Evolutionary conservation across 2,797 vertebrate species (phyloP).

Genomic region (Pempheris klunzingeri): DNA sequence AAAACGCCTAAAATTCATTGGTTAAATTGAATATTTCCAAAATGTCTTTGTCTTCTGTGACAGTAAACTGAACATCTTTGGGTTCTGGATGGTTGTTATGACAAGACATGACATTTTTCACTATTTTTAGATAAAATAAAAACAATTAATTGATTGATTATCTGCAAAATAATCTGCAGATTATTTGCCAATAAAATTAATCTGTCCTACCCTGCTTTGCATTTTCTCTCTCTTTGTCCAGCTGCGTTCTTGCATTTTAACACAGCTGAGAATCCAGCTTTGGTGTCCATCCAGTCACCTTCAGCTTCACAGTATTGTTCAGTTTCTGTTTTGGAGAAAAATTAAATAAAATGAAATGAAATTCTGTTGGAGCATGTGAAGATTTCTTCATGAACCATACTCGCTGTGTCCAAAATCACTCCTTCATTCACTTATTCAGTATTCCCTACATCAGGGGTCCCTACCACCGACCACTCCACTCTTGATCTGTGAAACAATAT

Average conservation of each 20-base stretch:
- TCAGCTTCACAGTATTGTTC: accelerated
- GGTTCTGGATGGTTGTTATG: neutral
- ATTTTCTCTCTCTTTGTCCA: neutral
- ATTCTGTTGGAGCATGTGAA: neutral
- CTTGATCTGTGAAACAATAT: neutral
- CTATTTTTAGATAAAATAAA: neutral
- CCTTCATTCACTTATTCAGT: neutral
- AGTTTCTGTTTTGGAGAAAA: accelerated
- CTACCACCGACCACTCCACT: neutral
- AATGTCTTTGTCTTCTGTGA: neutral
- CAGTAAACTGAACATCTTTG: neutral
- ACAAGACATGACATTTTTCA: neutral
- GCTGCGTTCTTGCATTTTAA: slow-evolving; percentile 20
- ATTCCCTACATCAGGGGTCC: neutral
- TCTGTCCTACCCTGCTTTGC: neutral
- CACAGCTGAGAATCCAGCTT: neutral
- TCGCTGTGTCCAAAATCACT: neutral
- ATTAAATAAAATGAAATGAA: too few species aligned
- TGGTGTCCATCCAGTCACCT: slow-evolving; percentile 56
- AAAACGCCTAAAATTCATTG: neutral
- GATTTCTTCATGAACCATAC: neutral
- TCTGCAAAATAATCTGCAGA: neutral
- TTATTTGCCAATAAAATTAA: neutral
- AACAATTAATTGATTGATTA: neutral
- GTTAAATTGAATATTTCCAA: neutral